These are phyloP conservation scores for Dromococcyx pavoninus DNA, from an alignment of 2,797 vertebrate species.

Conservation along the genomic window DNA sequence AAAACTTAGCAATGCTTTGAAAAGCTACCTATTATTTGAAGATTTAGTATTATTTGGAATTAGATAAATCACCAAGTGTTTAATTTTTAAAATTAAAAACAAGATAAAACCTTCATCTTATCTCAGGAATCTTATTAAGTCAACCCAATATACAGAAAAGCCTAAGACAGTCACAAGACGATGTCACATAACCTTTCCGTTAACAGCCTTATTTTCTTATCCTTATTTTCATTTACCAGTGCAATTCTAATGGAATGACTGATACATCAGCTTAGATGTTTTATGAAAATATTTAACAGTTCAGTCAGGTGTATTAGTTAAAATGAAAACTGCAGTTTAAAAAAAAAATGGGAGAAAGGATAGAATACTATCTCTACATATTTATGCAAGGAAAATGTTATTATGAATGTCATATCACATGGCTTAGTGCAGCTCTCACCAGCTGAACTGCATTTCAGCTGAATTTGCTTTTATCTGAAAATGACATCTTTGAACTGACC, in stretches of 20 bases:
- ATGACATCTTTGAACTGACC: conserved; percentile 12
- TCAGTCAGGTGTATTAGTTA: neutral
- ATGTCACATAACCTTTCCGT: neutral
- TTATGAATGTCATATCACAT: neutral
- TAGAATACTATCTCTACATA: neutral
- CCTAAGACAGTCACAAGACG: neutral
- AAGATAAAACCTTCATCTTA: neutral
- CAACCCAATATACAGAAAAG: neutral
- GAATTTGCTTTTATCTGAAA: conserved; percentile 14
- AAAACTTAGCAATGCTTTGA: neutral
- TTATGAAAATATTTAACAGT: neutral
- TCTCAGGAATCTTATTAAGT: neutral
- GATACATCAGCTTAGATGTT: neutral
- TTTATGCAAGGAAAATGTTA: neutral
- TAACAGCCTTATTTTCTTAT: neutral
- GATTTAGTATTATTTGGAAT: neutral
- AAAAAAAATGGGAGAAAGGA: neutral
- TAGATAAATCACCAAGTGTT: neutral
- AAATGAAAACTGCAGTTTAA: neutral
- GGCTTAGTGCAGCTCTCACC: neutral
- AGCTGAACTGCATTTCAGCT: neutral
- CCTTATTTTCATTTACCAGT: neutral
- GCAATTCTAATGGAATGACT: neutral
- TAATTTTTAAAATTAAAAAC: neutral
- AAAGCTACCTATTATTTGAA: neutral